phyloP scores from a whole-genome alignment of 1,140 invertebrate species.

The Ceratitis capitata region DNA sequence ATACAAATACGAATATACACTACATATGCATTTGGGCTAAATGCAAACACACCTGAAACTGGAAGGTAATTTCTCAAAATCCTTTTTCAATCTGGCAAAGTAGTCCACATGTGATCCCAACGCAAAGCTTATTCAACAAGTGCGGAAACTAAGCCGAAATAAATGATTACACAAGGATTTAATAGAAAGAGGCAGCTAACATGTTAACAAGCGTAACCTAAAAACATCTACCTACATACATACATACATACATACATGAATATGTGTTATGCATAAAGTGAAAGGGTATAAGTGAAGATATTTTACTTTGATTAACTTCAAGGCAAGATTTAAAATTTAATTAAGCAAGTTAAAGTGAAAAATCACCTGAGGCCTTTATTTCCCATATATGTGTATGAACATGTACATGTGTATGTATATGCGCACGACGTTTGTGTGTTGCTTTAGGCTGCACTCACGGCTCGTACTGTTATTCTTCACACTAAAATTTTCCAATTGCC shows the following conservation, averaged over 20 bases:
- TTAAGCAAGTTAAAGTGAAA: slow-evolving; percentile 11
- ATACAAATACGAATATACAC: no score
- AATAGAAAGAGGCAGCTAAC: not conserved
- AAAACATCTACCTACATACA: not conserved
- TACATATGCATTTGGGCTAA: no score
- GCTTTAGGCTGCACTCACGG: not conserved
- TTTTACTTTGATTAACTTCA: slow-evolving; percentile 28
- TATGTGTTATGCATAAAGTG: not conserved
- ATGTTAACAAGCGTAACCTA: not conserved
- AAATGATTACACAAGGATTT: not conserved
- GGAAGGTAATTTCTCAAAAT: slow-evolving; percentile 16
- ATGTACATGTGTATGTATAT: not conserved
- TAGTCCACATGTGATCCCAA: not conserved
- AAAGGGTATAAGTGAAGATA: slow-evolving; percentile 4
- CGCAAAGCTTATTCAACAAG: not conserved
- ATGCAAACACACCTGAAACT: not conserved
- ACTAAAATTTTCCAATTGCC: slow-evolving; percentile 5
- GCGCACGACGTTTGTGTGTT: not conserved
- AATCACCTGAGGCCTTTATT: not conserved
- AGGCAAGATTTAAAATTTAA: slow-evolving; percentile 10
- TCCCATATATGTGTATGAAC: not conserved
- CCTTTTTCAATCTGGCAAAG: slow-evolving; percentile 4
- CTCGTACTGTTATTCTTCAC: not conserved
- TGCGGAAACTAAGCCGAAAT: not conserved
- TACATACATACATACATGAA: not conserved